These are phyloP conservation scores for Scomber colias DNA, from an alignment of 2,113 vertebrate species.

Conservation along the genomic window DNA sequence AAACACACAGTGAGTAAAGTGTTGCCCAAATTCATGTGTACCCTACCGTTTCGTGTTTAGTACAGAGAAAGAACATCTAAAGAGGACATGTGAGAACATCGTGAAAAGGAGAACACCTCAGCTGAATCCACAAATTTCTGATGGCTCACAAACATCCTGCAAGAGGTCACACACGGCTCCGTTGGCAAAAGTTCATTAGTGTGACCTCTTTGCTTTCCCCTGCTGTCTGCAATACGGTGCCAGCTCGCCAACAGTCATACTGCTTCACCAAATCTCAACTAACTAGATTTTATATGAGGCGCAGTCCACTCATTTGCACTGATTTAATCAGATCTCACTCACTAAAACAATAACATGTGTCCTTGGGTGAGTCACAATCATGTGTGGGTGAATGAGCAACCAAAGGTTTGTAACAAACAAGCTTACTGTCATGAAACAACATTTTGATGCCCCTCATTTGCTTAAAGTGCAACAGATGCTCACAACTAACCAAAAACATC, in stretches of 20 bases:
- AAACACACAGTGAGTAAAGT: slow-evolving; percentile 42
- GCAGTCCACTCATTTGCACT: background rate
- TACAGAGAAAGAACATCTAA: slow-evolving; percentile 31
- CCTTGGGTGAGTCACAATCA: slow-evolving; percentile 32
- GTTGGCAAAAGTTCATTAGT: slow-evolving; percentile 23
- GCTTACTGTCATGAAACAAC: slow-evolving; percentile 13
- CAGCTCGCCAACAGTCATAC: slow-evolving; percentile 7
- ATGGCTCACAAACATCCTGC: slow-evolving; percentile 27
- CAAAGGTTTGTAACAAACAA: background rate
- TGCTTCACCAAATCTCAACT: slow-evolving; percentile 23
- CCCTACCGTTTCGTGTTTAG: slow-evolving; percentile 26
- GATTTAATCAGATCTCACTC: slow-evolving; percentile 5
- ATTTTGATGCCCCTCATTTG: slow-evolving; percentile 16
- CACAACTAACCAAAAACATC: slow-evolving; percentile 42
- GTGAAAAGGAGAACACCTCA: slow-evolving; percentile 42
- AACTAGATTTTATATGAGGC: slow-evolving; percentile 4
- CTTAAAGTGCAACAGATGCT: slow-evolving; percentile 50
- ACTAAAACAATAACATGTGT: background rate
- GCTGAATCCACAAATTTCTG: slow-evolving; percentile 34
- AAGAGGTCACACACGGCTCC: slow-evolving; percentile 16
- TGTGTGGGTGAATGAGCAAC: background rate
- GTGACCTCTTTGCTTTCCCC: slow-evolving; percentile 25
- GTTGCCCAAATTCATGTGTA: slow-evolving; percentile 36
- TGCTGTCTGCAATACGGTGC: slow-evolving; percentile 3
- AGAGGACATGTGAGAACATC: slow-evolving; percentile 5